Conservation (phyloP, 1,140 invertebrate genomes). For the Trichonephila clavata region DNA sequence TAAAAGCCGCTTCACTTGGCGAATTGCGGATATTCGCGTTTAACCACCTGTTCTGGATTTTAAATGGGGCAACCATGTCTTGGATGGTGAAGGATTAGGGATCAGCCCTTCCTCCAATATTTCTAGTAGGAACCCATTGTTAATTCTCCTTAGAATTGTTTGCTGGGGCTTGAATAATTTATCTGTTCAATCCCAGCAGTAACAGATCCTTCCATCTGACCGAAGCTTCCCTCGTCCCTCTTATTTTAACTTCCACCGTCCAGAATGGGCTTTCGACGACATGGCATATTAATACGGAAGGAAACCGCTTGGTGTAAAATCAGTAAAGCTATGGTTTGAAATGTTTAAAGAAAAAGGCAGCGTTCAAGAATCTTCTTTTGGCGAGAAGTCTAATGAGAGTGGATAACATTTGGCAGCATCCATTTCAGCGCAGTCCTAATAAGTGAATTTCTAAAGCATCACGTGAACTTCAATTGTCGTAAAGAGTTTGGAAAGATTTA, state of each 20-base stretch:
- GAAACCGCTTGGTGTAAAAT: too few species aligned
- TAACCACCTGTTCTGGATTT: constrained; percentile 68
- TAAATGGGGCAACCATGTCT: constrained; percentile 73
- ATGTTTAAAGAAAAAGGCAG: too few species aligned
- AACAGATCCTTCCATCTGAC: constrained; percentile 76
- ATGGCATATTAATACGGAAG: too few species aligned
- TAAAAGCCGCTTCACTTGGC: constrained; percentile 65
- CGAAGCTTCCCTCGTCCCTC: constrained; percentile 33
- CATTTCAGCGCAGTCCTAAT: too few species aligned
- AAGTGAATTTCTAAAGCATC: too few species aligned
- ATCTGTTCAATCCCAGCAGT: constrained; percentile 73
- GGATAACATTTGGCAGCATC: too few species aligned
- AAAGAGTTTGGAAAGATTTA: too few species aligned
- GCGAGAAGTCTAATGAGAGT: too few species aligned
- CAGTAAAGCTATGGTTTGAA: too few species aligned
- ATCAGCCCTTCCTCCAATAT: constrained; percentile 53
- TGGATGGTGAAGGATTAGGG: constrained; percentile 57
- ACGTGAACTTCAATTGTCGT: too few species aligned
- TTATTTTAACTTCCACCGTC: not conserved
- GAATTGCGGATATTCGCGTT: constrained; percentile 67
- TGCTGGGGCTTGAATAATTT: constrained; percentile 72
- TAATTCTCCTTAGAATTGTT: constrained; percentile 55
- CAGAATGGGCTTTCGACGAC: too few species aligned
- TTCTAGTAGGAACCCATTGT: constrained; percentile 72
- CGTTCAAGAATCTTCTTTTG: too few species aligned